Evolutionary conservation across 2,797 vertebrate species (phyloP).

Genomic region (Selene dorsalis): DNA sequence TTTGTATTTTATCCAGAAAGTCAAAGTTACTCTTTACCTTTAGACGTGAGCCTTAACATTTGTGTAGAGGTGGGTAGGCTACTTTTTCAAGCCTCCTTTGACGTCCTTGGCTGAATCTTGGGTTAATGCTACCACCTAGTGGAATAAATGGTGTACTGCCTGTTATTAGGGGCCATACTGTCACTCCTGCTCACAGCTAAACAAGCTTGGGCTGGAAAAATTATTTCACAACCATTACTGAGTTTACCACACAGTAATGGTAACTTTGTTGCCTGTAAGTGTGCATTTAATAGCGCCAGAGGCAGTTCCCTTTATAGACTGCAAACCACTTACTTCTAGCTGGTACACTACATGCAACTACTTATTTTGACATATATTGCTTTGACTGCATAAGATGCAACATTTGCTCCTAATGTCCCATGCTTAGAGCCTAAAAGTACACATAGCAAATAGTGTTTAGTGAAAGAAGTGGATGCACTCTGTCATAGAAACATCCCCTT

Average conservation of each 20-base stretch:
- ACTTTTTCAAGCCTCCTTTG: not conserved
- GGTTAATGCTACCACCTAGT: conserved; percentile 70
- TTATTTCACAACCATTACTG: too few species aligned
- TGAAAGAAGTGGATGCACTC: not conserved
- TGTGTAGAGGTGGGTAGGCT: not conserved
- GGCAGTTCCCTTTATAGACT: not conserved
- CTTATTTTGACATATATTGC: not conserved
- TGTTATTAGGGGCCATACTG: too few species aligned
- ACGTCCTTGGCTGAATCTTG: conserved; percentile 39
- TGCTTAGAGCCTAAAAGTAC: not conserved
- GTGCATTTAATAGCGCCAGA: not conserved
- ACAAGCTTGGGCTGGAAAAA: not conserved
- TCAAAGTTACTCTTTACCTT: conserved; percentile 4
- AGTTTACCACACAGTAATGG: not conserved
- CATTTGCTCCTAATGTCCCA: not conserved
- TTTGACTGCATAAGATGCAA: not conserved
- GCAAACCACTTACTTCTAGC: too few species aligned
- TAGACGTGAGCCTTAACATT: conserved; percentile 5
- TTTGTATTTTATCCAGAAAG: conserved; percentile 1
- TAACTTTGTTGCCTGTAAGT: too few species aligned
- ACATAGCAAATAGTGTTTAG: too few species aligned
- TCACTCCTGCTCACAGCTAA: not conserved
- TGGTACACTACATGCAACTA: not conserved
- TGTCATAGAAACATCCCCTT: not conserved
- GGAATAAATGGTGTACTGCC: conserved; percentile 50